Evolutionary conservation across 2,797 vertebrate species (phyloP), one percentile per base, ranked within the genome.

Genomic region (Diglossa cyanea): DNA sequence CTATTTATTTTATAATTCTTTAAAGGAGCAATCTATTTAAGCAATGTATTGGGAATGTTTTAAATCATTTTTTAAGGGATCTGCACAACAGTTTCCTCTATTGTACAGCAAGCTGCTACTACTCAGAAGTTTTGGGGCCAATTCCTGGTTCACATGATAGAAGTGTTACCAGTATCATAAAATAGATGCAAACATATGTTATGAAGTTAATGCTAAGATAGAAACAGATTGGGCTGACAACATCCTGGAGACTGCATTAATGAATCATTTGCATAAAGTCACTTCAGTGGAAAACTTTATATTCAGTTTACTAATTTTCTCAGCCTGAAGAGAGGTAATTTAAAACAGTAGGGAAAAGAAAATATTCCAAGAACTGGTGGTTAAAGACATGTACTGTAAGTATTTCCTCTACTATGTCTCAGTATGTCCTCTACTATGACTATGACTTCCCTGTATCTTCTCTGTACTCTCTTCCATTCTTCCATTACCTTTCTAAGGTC

Each of bases 131-230:
- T 91, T 91, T 92, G 77, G 48, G 71, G 87, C 86, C 87, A 89
- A 67, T 53, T 93, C 73, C 51, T 89, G 25, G 60, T 92, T 92
- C 79, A 80, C 58, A 93, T 33, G 62, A 83, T 16, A 83, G 39
- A 95, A 88, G 53, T 93, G 82, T 88, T 88, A 88, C 44, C 74
- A 74, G 37, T 28, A 78, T 70, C 67, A 92, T 93, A 86, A 96
- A 96, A 96, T 75, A 94, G 81, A 92, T 95, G 76, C 74, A 95
- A 96, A 95, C 88, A 92, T 95, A 97, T 96, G 94, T 86, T 93
- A 90, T 40, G 45, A 90, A 93, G 74, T 79, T 85, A 92, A 93
- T 77, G 66, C 20, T 94, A 92, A 95, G 63, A 93, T 7, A 78
- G 82, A 93, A 96, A 91, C 95, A 97, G 95, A 95, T 91, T 96